Percentiles rank a stretch among this genome's conserved stretches.
phyloP scores from a whole-genome alignment of 2,888 invertebrate genomes.

The Acanthopleura granulata region DNA sequence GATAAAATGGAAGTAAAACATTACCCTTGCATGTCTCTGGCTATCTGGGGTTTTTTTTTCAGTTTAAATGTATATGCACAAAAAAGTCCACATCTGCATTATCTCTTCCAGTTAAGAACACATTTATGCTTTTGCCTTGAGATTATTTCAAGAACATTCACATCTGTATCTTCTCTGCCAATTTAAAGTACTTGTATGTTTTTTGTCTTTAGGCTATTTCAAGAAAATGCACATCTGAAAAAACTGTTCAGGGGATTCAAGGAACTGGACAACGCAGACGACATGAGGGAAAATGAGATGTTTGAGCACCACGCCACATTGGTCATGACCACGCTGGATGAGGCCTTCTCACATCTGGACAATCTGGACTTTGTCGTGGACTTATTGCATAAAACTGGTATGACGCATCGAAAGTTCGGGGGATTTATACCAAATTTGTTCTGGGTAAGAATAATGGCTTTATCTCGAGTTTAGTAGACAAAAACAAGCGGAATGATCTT shows the following conservation, averaged over 20 bases:
- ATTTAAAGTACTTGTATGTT: conserved; percentile 12
- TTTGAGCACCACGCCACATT: conserved; percentile 88
- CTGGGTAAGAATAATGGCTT: conserved; percentile 79
- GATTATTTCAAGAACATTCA: too few species aligned
- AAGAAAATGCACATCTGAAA: conserved; percentile 84
- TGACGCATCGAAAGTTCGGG: conserved; percentile 85
- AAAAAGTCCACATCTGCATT: too few species aligned
- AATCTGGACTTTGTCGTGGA: conserved; percentile 87
- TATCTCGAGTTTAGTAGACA: not conserved
- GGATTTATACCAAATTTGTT: conserved; percentile 89
- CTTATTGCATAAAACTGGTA: conserved; percentile 86
- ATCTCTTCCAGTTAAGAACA: too few species aligned
- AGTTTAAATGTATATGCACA: too few species aligned
- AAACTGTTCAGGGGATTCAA: conserved; percentile 75
- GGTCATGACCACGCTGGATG: conserved; percentile 90
- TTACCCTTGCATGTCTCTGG: too few species aligned
- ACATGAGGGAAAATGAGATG: conserved; percentile 85
- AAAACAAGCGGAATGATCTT: too few species aligned
- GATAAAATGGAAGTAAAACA: too few species aligned
- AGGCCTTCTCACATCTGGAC: conserved; percentile 88
- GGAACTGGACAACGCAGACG: conserved; percentile 82
- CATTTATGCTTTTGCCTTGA: too few species aligned
- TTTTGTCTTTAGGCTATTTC: conserved; percentile 80
- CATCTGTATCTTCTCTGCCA: too few species aligned
- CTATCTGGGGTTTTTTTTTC: too few species aligned